A percentile compares a stretch with the other conserved stretches of the same genome.
These are phyloP conservation scores for Eudasyphora cyanicolor DNA, from an alignment of 2,888 invertebrate species.

Conservation along the genomic window DNA sequence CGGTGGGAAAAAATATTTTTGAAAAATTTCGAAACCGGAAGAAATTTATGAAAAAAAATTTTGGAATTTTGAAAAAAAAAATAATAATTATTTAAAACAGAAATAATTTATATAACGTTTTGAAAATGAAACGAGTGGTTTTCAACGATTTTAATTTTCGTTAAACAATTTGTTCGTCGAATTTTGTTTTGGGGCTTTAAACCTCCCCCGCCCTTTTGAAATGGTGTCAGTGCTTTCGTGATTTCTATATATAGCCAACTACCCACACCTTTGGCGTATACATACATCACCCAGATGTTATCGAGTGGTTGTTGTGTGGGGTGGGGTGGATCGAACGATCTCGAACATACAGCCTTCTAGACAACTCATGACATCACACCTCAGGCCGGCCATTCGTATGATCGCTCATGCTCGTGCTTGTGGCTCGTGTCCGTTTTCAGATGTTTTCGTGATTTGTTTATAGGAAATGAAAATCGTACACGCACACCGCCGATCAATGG, in stretches of 20 bases:
- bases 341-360: not conserved
- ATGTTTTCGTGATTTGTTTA: not conserved
- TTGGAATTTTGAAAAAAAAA: not conserved
- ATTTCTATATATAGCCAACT: slow-evolving; percentile 53
- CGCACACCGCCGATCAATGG: not conserved
- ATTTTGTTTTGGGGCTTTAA: not conserved
- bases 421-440: not conserved
- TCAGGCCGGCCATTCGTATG: not conserved
- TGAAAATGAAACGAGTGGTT: slow-evolving; percentile 10
- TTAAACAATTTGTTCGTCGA: not conserved
- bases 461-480: not conserved
- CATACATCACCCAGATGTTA: not conserved
- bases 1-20: not conserved
- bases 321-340: not conserved
- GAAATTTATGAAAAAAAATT: not conserved
- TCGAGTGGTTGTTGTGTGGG: not conserved
- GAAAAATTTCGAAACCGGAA: too few relatives aligned
- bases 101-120: slow-evolving; percentile 20
- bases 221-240: not conserved
- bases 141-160: not conserved
- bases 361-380: slow-evolving; percentile 16
- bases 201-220: not conserved
- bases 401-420: not conserved
- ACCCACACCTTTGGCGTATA: slow-evolving; percentile 56
- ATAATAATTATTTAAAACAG: slow-evolving; percentile 20